Conservation (phyloP, 2,888 invertebrate genomes). For the Sepioteuthis lessoniana region DNA sequence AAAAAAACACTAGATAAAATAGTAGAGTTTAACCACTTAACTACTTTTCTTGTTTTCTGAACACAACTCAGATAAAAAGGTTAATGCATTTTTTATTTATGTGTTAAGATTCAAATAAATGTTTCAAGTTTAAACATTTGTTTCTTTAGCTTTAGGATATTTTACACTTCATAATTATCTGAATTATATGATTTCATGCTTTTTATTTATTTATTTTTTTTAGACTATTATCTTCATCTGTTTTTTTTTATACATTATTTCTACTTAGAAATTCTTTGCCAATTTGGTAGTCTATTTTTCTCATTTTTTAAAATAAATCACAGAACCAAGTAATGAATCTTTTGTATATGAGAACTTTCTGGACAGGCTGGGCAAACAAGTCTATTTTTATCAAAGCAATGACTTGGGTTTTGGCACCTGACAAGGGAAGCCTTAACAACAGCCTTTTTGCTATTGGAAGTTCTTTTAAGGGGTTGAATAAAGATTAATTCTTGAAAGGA, state of each 20-base stretch:
- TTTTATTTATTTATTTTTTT: no score
- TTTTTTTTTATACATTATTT: no score
- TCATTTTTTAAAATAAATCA: no score
- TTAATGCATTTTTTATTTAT: background rate
- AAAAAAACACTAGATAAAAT: background rate
- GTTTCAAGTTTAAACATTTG: background rate
- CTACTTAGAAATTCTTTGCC: no score
- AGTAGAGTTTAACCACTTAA: background rate
- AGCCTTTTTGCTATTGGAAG: background rate
- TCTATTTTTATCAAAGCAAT: no score
- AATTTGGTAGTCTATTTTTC: no score
- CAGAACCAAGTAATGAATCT: background rate
- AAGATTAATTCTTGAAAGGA: background rate
- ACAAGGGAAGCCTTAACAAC: background rate
- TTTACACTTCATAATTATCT: background rate
- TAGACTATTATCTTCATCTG: no score
- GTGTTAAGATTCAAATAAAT: background rate
- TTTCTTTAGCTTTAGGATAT: background rate
- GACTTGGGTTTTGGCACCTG: background rate
- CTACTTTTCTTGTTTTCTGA: background rate
- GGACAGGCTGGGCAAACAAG: background rate
- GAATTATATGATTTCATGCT: no score
- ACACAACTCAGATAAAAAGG: background rate
- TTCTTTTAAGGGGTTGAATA: background rate
- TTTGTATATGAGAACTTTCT: background rate